phyloP scores from a whole-genome alignment of 2,797 vertebrate genomes.

The Ciconia nigra region DNA sequence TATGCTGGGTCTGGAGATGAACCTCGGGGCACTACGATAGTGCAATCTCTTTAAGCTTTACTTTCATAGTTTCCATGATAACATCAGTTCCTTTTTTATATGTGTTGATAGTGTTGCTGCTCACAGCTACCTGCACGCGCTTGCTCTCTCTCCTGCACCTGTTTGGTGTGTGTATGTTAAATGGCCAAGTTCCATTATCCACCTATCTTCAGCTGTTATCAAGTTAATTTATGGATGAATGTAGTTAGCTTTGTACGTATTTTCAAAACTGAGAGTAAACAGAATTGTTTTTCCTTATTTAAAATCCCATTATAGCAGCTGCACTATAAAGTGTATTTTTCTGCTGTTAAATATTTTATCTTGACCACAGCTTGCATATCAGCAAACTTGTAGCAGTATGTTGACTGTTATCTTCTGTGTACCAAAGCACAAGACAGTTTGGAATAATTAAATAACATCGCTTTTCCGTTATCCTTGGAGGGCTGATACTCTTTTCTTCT shows the following conservation, averaged over 20 bases:
- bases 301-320: constrained; percentile 45
- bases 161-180: background rate
- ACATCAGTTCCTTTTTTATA: background rate
- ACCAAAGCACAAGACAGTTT: constrained; percentile 54
- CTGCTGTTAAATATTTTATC: constrained; percentile 66
- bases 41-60: background rate
- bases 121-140: background rate
- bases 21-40: background rate
- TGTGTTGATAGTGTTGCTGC: background rate
- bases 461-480: constrained; percentile 46
- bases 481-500: constrained; percentile 57
- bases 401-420: constrained; percentile 73
- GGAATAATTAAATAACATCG: constrained; percentile 73
- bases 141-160: background rate
- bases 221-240: background rate
- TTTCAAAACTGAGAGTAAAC: constrained; percentile 16
- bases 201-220: background rate
- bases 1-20: background rate
- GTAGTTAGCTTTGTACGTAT: background rate
- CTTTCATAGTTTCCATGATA: constrained; percentile 1
- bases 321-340: constrained; percentile 42
- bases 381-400: constrained; percentile 66
- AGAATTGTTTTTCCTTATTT: constrained; percentile 14
- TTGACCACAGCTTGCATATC: constrained; percentile 62
- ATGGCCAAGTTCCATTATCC: background rate